Percentiles rank a stretch among this genome's conserved stretches.
These are phyloP conservation scores for Ericerus pela DNA, from an alignment of 1,140 invertebrate genomes.

Conservation along the genomic window DNA sequence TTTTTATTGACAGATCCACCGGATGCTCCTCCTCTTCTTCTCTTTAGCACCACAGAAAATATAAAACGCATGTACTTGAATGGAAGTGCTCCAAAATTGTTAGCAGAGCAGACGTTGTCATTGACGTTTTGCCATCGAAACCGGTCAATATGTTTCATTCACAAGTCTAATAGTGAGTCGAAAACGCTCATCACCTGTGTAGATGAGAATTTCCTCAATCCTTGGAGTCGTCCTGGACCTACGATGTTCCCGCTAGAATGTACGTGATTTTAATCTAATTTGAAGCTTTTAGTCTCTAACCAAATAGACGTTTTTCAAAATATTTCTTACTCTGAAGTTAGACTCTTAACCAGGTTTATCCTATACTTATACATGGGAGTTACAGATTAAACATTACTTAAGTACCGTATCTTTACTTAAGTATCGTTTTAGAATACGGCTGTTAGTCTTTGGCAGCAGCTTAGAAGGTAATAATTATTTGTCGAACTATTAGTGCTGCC, in stretches of 20 bases:
- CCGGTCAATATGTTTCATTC: constrained; percentile 49
- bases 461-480: too few relatives aligned
- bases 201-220: constrained; percentile 40
- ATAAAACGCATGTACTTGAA: constrained; percentile 38
- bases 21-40: constrained; percentile 34
- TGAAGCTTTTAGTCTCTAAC: too few relatives aligned
- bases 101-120: constrained; percentile 32
- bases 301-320: too few relatives aligned
- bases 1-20: constrained; percentile 34
- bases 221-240: constrained; percentile 39
- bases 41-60: constrained; percentile 38
- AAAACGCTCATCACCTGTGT: constrained; percentile 40
- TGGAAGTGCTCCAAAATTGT: constrained; percentile 34
- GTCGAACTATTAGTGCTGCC: too few relatives aligned
- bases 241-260: constrained; percentile 40
- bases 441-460: too few relatives aligned
- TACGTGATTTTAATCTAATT: constrained; percentile 31
- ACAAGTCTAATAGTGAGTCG: constrained; percentile 36
- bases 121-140: constrained; percentile 42
- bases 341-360: too few relatives aligned
- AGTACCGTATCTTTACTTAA: too few relatives aligned
- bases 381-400: too few relatives aligned
- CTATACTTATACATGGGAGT: too few relatives aligned
- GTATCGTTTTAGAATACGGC: too few relatives aligned
- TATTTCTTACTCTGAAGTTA: too few relatives aligned